Evolutionary conservation across 2,113 vertebrate species (phyloP), one percentile per base, ranked within the genome.

Genomic region (Gadus macrocephalus): DNA sequence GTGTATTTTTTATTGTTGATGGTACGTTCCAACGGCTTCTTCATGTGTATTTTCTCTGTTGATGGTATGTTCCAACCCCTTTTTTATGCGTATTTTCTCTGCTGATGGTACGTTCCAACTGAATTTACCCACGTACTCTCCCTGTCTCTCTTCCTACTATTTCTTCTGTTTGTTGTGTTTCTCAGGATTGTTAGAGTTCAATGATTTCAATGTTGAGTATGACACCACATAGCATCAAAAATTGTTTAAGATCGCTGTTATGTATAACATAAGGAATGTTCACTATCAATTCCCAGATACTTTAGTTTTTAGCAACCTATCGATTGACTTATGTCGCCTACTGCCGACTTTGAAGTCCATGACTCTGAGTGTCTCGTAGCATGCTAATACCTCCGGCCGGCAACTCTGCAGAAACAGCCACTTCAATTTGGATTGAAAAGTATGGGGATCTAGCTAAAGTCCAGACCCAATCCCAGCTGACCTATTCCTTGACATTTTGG

Each of bases 401-500:
- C 25, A 15, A 64, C 74, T 62, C 22, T 15, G 68, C 69, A 67
- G 15, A 76, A 78, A 77, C 20, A 60, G 67, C 74, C 67, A 62
- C 79, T 65, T 79, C 9, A 66, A 35, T 49, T 81, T 79, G 65
- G 74, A 77, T 67, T 81, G 73, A 77, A 64, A 73, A 64, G 70
- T 56, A 16, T 63, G 38, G 42, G 12, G 67, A 81, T 77, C 64
- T 67, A 71, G 79, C 78, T 70, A 64, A 76, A 76, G 77, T 71
- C 77, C 7, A 70, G 77, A 86, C 66, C 75, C 80, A 74, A 81
- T 86, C 42, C 64, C 78, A 82, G 87, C 76, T 90, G 87, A 90
- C 88, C 89, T 89, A 88, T 90, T 88, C 77, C 70, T 64, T 91
- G 89, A 89, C 90, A 90, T 91, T 91, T 90, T 66, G 76, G 70